Evolutionary conservation across 2,797 vertebrate genomes (phyloP), one percentile per base, ranked within the genome.

Genomic region (Furcifer pardalis): DNA sequence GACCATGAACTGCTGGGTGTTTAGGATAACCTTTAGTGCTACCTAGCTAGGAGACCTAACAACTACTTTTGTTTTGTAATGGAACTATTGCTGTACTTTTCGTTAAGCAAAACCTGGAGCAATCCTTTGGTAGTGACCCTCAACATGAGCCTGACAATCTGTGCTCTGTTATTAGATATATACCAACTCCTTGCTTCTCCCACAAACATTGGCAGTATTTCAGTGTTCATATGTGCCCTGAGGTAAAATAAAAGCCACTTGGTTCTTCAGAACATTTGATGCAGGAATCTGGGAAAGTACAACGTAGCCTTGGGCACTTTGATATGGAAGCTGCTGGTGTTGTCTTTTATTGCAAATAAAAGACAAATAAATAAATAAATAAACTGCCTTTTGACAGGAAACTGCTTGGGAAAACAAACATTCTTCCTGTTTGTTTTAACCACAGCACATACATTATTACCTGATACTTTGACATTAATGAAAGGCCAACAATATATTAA

Each of bases 321-420:
- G 21, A 77, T 76, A 40, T 60, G 21, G 1, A 49, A 27, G 46
- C 35, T 46, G 27, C 15, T 10, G 19, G 17, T 35, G 37, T 32
- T 37, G 30, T 25, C n/a, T 25, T 30, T 75, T 42, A 76, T 71
- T 40, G 77, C n/a, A n/a, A n/a, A n/a, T n/a, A n/a, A n/a, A n/a
- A n/a, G n/a, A n/a, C n/a, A n/a, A n/a, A n/a, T n/a, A n/a, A n/a
- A n/a, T n/a, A n/a, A n/a, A n/a, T n/a, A n/a, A n/a, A n/a, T n/a
- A n/a, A n/a, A n/a, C n/a, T n/a, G n/a, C n/a, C n/a, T n/a, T n/a
- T n/a, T n/a, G n/a, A n/a, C n/a, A n/a, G n/a, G n/a, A n/a, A 9
- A 73, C 56, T 44, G 84, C 82, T 86, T 49, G 0, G 30, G 88
- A 91, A 87, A 76, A 60, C 81, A 68, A 89, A 73, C 10, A 23